Evolutionary conservation across 2,888 invertebrate species (phyloP).

Genomic region (Temnothorax rugatulus): DNA sequence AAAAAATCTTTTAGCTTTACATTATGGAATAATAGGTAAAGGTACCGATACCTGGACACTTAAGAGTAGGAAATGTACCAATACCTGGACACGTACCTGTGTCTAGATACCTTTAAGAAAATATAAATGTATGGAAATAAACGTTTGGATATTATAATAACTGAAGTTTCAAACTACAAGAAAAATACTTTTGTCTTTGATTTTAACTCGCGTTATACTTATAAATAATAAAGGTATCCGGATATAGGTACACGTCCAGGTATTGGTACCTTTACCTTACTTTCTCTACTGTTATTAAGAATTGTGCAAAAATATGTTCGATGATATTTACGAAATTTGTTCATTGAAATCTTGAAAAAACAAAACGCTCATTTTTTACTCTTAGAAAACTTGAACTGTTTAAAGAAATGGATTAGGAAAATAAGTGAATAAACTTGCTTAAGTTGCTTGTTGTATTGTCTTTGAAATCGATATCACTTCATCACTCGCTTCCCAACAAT

Average conservation of each 20-base stretch:
- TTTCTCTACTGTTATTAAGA: neutral
- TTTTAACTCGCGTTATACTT: too few species aligned
- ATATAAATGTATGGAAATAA: too few species aligned
- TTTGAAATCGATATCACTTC: conserved; percentile 81
- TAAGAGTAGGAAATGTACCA: too few species aligned
- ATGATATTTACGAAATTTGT: neutral
- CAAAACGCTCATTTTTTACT: neutral
- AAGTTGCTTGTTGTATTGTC: conserved; percentile 79
- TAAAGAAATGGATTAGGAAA: conserved; percentile 35
- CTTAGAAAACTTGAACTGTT: conserved; percentile 9
- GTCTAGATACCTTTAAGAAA: too few species aligned
- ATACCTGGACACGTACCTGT: too few species aligned
- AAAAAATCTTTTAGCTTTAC: neutral
- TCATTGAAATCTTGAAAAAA: neutral
- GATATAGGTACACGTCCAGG: too few species aligned
- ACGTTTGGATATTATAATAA: too few species aligned
- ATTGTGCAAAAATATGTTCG: neutral
- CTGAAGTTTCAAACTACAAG: too few species aligned
- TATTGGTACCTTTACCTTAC: too few species aligned
- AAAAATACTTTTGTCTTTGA: too few species aligned
- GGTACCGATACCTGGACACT: too few species aligned
- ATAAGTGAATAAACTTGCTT: conserved; percentile 71
- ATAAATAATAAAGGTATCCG: too few species aligned
- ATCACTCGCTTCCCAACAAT: conserved; percentile 84
- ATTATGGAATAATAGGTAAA: neutral